Evolutionary conservation across 2,888 invertebrate genomes (phyloP).

Genomic region (Stratiomys singularior): DNA sequence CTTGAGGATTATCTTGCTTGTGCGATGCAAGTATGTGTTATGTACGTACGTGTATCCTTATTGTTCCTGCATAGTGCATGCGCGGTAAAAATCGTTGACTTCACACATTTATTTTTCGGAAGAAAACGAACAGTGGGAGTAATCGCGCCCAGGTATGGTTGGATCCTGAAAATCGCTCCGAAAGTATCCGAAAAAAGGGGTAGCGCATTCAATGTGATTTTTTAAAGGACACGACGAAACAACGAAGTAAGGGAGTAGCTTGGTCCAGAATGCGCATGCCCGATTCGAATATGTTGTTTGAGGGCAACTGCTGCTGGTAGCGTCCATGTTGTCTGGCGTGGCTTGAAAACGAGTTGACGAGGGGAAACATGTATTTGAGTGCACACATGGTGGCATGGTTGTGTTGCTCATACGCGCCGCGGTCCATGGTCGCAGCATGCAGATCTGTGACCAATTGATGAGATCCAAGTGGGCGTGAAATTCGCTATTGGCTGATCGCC

Average conservation of each 20-base stretch:
- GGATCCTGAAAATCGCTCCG: neutral
- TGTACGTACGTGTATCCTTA: neutral
- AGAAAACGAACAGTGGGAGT: neutral
- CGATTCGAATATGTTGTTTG: neutral
- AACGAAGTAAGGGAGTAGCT: neutral
- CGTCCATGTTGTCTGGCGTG: slow-evolving; percentile 32
- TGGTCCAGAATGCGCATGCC: neutral
- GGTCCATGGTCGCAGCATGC: slow-evolving; percentile 20
- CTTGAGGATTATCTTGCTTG: neutral
- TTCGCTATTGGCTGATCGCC: neutral
- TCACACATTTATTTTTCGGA: neutral
- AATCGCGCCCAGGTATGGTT: neutral
- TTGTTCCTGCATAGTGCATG: neutral
- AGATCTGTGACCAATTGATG: slow-evolving; percentile 5
- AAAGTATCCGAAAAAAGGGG: slow-evolving; percentile 11
- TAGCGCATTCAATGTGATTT: neutral
- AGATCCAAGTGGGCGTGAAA: neutral
- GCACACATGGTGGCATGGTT: neutral
- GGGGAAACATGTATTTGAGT: neutral
- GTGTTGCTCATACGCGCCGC: neutral
- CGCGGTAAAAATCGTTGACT: neutral
- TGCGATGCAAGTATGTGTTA: neutral
- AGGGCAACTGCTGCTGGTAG: neutral
- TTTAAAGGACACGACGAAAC: neutral
- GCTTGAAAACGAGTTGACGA: neutral